Evolutionary conservation across 1,140 invertebrate genomes (phyloP), one percentile per base, ranked within the genome.

Genomic region (honey bee (Apis mellifera)): DNA sequence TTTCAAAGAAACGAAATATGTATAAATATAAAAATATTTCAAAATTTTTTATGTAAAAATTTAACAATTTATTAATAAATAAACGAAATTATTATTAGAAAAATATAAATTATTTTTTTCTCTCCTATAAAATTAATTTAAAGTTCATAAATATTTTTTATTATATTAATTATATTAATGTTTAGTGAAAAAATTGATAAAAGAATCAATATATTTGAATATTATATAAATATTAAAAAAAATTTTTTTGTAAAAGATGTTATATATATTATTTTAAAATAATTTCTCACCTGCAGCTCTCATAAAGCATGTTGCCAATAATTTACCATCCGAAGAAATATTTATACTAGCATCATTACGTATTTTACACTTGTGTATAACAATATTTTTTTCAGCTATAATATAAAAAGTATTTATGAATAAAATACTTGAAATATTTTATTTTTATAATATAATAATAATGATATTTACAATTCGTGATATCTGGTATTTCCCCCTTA

Each of bases 301-400:
- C 92, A 57, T 84, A 95, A 95, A 71, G 95, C 93, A 94, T 94
- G 97, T 96, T 4, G 97, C 97, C 52, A 98, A 93, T 50, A 97
- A 93, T n/a, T 95, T 95, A 11, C 97, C 97, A 93, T 98, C 97
- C 50, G 95, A 95, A 1, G 97, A 97, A 81, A 98, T 96, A 91
- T 97, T 97, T 82, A 98, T 96, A 92, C 96, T 97, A 2, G 97
- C 97, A 92, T 98, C 97, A 90, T 98, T 98, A 89, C 98, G 97
- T 65, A 98, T 97, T 91, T 96, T 97, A 92, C 97, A 98, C 90
- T 97, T 96, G 57, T 95, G 94, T 8, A 98, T 97, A 13, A 98
- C 96, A 60, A 98, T 93, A 92, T 98, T 98, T 83, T 96, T 96
- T 70, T 95, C 93, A 87, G 95, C 96, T 97, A 87, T 17, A 95